Base-by-base conservation (phyloP, 2,113 vertebrate species). In the Herpetotheres cachinnans region DNA sequence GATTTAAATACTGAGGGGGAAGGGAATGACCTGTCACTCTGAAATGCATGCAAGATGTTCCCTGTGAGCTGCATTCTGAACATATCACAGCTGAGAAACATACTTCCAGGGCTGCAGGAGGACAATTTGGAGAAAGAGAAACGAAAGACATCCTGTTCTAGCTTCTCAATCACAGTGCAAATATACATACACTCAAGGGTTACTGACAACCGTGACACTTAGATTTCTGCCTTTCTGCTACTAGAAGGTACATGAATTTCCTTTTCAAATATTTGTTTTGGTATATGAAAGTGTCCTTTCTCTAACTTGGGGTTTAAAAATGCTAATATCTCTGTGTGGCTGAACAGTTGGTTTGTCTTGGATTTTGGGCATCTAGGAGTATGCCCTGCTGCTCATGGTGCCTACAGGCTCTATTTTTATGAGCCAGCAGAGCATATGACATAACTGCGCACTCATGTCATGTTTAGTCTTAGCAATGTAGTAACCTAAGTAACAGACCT, bases 1-100 rank as follows among this genome's bases (percentile, higher is more conserved):
- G 3, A 11, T 77, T 85, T 62, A 80, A 86, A 59, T 82, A 29
- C 42, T 44, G 42, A 74, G 38, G 27, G 63, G 50, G 50, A 82
- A 46, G 66, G 66, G 78, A 94, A 90, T 94, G 86, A 90, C 82
- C 50, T 83, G 63, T 90, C 74, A 76, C n/a, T 95, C 85, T 85
- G 81, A 96, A 96, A 94, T 93, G 82, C 27, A 20, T 62, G 77
- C 89, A 70, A 71, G 66, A 70, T 88, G 63, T 95, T 95, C 93
- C 78, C 73, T 93, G 54, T 40, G 66, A 95, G 61, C 71, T 44
- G 42, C 84, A 91, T 96, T 96, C 89, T 87, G 94, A 79, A 96
- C 86, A 82, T 82, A 85, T 93, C 84, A 62, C 73, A 95, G 58
- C 87, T 81, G 46, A 89, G 84, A 91, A 92, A 77, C 67, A 36